These are phyloP conservation scores for Gallinago stenura DNA, from an alignment of 2,797 vertebrate genomes.

Conservation along the genomic window DNA sequence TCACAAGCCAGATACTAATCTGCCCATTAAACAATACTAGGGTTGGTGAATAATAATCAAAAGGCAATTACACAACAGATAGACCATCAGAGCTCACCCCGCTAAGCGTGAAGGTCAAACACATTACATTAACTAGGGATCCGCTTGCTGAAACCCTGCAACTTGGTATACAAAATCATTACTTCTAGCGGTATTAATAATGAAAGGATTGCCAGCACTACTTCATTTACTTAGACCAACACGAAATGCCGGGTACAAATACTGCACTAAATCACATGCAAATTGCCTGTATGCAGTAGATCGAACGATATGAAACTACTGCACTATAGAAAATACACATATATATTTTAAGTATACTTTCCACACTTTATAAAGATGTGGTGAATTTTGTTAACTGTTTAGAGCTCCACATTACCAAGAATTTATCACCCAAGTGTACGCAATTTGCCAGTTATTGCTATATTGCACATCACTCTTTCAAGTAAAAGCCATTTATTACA, in stretches of 20 bases:
- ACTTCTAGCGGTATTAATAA: background rate
- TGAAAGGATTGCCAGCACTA: background rate
- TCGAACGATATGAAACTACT: background rate
- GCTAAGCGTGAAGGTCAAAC: background rate
- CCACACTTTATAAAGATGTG: background rate
- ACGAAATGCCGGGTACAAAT: background rate
- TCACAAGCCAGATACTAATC: background rate
- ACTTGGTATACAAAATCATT: background rate
- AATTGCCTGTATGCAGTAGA: background rate
- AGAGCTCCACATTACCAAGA: background rate
- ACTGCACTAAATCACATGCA: slow-evolving; percentile 1
- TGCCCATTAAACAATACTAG: slow-evolving; percentile 26
- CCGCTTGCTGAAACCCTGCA: background rate
- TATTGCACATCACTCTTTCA: background rate
- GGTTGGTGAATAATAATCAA: slow-evolving; percentile 14
- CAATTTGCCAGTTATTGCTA: background rate
- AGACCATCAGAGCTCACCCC: background rate
- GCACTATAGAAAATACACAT: background rate
- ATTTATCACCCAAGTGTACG: background rate
- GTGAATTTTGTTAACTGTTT: background rate
- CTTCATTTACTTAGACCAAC: slow-evolving; percentile 14
- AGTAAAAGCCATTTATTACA: background rate
- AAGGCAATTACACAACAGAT: background rate
- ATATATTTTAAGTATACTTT: background rate
- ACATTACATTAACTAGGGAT: background rate